These are phyloP conservation scores for Ornithorhynchus anatinus DNA, from an alignment of 2,113 vertebrate species.

Conservation along the genomic window DNA sequence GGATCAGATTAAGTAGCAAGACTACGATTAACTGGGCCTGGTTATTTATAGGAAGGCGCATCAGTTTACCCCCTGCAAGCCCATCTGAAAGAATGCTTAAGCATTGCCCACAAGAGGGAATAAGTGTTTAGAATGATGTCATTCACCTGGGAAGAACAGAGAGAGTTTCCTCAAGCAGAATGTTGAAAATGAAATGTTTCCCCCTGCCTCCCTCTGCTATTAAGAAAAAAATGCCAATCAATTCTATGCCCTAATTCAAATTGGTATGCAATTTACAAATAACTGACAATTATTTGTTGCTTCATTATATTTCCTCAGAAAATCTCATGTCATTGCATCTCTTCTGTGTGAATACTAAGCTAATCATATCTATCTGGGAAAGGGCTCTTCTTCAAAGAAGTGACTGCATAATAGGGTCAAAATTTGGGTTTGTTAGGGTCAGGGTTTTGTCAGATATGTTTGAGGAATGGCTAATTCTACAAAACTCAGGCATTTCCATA, in stretches of 20 bases:
- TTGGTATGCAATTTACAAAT: no score
- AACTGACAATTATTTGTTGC: fast-evolving
- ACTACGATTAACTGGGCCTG: neutral
- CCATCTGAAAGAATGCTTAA: constrained; percentile 11
- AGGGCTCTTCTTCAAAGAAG: neutral
- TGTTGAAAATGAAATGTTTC: no score
- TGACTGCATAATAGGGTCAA: neutral
- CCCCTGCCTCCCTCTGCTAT: no score
- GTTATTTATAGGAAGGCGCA: constrained; percentile 28
- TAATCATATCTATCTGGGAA: neutral
- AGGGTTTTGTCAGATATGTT: no score
- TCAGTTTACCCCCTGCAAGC: constrained; percentile 29
- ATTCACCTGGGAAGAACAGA: neutral
- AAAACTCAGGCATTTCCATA: neutral
- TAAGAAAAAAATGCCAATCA: no score
- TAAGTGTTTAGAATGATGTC: neutral
- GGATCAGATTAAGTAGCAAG: constrained; percentile 30
- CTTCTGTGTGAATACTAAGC: neutral
- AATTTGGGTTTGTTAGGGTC: fast-evolving
- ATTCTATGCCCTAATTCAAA: no score
- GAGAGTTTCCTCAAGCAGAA: no score
- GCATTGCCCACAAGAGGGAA: neutral
- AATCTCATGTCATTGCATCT: fast-evolving
- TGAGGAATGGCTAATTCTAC: neutral
- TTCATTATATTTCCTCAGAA: fast-evolving